phyloP scores from a whole-genome alignment of 2,797 vertebrate species.

The Leuciscus waleckii region DNA sequence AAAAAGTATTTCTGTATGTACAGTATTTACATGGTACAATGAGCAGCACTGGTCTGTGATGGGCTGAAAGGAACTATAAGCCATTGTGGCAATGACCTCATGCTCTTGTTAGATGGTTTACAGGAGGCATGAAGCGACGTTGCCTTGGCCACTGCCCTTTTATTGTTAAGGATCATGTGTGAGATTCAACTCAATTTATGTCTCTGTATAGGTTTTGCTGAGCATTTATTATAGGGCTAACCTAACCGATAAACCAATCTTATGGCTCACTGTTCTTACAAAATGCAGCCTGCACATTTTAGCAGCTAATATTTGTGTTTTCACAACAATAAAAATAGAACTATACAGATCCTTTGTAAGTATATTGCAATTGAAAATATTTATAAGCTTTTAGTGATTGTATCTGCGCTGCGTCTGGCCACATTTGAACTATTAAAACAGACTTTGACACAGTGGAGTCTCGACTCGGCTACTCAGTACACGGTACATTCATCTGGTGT shows the following conservation, averaged over 20 bases:
- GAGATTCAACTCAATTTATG: constrained; percentile 14
- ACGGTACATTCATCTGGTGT: constrained; percentile 69
- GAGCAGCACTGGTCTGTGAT: constrained; percentile 43
- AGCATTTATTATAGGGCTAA: constrained; percentile 11
- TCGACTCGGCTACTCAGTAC: constrained; percentile 43
- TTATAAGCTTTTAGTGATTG: constrained; percentile 64
- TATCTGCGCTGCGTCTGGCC: constrained; percentile 53
- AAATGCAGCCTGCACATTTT: constrained; percentile 56
- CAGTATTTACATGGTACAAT: constrained; percentile 65
- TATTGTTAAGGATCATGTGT: background rate
- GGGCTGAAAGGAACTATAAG: background rate
- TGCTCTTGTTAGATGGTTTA: constrained; percentile 14
- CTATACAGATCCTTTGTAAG: constrained; percentile 56
- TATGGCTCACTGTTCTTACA: constrained; percentile 47
- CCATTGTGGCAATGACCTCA: constrained; percentile 5
- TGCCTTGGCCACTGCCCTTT: background rate
- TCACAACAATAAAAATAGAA: constrained; percentile 65
- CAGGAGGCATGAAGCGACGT: background rate
- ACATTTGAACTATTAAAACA: constrained; percentile 43
- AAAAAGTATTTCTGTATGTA: constrained; percentile 79
- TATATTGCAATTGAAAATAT: constrained; percentile 45
- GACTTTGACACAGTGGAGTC: constrained; percentile 35
- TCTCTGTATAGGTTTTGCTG: background rate
- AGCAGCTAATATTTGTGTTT: constrained; percentile 41
- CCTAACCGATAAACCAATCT: constrained; percentile 23